Percentiles rank a stretch among this genome's conserved stretches.
These are phyloP conservation scores for Ctenomys sociabilis DNA, from an alignment of 2,113 vertebrate species.

Conservation along the genomic window DNA sequence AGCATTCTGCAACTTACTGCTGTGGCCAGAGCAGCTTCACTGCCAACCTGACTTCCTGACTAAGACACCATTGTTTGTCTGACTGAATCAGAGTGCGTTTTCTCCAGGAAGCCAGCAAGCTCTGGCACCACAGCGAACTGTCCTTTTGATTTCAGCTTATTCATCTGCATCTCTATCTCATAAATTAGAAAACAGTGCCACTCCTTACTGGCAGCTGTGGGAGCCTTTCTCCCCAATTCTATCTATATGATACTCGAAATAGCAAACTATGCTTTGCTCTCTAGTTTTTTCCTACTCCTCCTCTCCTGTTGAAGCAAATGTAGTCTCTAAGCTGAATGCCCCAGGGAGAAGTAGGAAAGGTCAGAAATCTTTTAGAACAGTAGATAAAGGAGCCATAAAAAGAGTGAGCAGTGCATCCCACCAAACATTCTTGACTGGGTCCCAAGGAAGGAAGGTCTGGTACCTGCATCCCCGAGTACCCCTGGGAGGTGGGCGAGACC, in stretches of 20 bases:
- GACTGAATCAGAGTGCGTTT: slow-evolving; percentile 64
- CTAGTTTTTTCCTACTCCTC: neutral
- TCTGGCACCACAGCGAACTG: slow-evolving; percentile 56
- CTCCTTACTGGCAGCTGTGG: neutral
- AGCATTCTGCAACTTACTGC: neutral
- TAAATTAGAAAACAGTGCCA: slow-evolving; percentile 31
- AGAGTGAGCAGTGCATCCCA: neutral
- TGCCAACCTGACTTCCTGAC: slow-evolving; percentile 32
- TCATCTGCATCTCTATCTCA: slow-evolving; percentile 40
- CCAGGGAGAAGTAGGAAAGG: neutral
- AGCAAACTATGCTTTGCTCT: neutral
- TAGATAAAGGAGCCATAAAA: neutral
- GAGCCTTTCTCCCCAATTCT: neutral
- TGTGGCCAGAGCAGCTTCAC: slow-evolving; percentile 28
- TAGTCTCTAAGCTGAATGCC: neutral
- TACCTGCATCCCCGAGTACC: neutral
- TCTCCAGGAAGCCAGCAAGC: slow-evolving; percentile 64
- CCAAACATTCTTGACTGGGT: too few species aligned
- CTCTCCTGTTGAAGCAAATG: neutral
- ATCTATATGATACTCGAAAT: slow-evolving; percentile 40
- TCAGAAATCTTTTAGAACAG: slow-evolving; percentile 9
- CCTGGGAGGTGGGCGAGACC: neutral
- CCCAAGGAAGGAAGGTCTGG: neutral
- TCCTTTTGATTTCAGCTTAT: slow-evolving; percentile 64
- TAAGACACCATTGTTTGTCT: slow-evolving; percentile 51